phyloP scores from a whole-genome alignment of 2,113 vertebrate species.

The Hemicordylus capensis region DNA sequence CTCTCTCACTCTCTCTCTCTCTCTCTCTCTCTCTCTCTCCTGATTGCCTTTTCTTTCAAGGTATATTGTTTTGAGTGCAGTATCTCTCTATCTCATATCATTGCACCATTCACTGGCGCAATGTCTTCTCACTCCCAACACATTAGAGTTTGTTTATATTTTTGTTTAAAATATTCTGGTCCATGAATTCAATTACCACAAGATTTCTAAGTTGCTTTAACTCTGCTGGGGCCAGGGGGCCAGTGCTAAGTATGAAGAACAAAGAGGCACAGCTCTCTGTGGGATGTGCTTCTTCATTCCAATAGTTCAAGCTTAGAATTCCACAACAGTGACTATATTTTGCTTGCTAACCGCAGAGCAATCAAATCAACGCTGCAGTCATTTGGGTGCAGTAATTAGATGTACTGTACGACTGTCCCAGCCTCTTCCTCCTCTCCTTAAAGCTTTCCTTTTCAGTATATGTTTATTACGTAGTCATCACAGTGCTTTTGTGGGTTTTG shows the following conservation, averaged over 20 bases:
- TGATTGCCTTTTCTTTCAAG: neutral
- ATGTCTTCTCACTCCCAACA: neutral
- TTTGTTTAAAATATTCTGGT: neutral
- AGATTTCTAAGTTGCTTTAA: neutral
- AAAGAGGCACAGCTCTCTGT: neutral
- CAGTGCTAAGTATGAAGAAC: neutral
- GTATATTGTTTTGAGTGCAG: neutral
- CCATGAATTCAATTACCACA: neutral
- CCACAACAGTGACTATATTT: conserved; percentile 23
- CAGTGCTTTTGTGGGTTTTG: neutral
- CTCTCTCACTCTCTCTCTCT: neutral
- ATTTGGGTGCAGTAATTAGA: conserved; percentile 33
- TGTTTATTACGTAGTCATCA: neutral
- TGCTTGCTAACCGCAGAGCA: conserved; percentile 5
- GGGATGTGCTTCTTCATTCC: neutral
- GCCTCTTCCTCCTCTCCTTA: conserved; percentile 2
- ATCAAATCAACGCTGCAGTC: conserved; percentile 21
- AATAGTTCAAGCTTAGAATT: conserved; percentile 14
- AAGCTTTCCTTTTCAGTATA: neutral
- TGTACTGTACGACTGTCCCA: neutral
- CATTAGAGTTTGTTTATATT: conserved; percentile 14
- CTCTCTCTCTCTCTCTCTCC: neutral
- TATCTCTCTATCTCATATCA: neutral
- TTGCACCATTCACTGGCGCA: neutral
- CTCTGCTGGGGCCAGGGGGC: neutral